Percentiles rank a stretch among this genome's conserved stretches.
These are phyloP conservation scores for Morone saxatilis DNA, from an alignment of 2,113 vertebrate genomes.

Conservation along the genomic window DNA sequence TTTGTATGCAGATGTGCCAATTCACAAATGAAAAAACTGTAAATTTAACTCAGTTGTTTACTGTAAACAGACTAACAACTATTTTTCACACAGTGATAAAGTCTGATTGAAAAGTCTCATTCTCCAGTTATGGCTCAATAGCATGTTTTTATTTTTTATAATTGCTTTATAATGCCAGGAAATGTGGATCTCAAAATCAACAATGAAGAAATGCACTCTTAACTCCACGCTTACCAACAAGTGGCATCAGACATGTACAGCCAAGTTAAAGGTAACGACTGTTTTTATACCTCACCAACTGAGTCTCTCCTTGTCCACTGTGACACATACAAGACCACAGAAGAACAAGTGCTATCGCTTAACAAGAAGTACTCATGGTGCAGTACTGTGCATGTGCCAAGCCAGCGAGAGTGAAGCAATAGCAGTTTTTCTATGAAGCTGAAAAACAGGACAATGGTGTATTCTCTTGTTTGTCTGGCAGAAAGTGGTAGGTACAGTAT, in stretches of 20 bases:
- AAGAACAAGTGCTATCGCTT: background rate
- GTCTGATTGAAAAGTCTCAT: background rate
- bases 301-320: background rate
- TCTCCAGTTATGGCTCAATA: background rate
- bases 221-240: background rate
- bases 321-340: background rate
- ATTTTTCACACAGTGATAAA: background rate
- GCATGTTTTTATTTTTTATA: background rate
- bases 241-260: background rate
- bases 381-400: background rate
- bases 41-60: constrained; percentile 27
- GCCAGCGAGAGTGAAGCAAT: background rate
- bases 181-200: background rate
- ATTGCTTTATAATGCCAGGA: background rate
- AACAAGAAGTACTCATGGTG: background rate
- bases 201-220: background rate
- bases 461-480: background rate
- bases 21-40: constrained; percentile 26
- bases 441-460: background rate
- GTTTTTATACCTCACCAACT: background rate
- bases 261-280: background rate
- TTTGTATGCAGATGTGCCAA: constrained; percentile 60
- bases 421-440: background rate
- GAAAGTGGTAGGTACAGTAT: background rate
- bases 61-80: constrained; percentile 28